Conservation (phyloP, 92 coral and sea anemone genomes). For the Meandrina meandrites region DNA sequence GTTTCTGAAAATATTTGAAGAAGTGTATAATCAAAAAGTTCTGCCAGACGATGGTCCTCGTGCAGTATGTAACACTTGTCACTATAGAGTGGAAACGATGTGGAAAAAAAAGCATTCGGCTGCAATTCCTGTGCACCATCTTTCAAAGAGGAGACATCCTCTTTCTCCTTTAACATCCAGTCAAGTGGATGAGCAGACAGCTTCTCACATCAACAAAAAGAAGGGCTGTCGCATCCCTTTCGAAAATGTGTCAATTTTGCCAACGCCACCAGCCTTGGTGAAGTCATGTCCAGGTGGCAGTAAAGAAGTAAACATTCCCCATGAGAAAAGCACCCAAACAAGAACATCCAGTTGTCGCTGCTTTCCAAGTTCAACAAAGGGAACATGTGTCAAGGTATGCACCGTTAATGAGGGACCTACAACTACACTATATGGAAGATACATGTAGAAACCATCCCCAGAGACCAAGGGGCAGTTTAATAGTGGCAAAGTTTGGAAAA, state of each 20-base stretch:
- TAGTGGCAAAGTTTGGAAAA: no score
- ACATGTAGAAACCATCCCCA: background rate
- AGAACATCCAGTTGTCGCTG: conserved; percentile 27
- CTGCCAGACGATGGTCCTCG: conserved; percentile 12
- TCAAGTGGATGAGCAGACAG: conserved; percentile 14
- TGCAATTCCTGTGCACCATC: background rate
- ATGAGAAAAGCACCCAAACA: conserved; percentile 10
- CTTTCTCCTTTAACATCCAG: conserved; percentile 26
- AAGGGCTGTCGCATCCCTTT: conserved; percentile 15
- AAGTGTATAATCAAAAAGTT: conserved; percentile 11
- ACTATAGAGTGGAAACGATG: background rate
- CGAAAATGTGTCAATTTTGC: background rate
- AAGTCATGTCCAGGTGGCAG: no score
- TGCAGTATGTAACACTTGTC: conserved; percentile 14
- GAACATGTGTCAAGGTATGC: conserved; percentile 40
- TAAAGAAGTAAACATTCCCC: background rate
- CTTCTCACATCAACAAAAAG: background rate
- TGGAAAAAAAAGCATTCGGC: background rate
- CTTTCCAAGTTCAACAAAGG: conserved; percentile 20
- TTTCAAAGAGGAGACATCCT: background rate
- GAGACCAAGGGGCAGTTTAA: background rate
- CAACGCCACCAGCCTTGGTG: background rate
- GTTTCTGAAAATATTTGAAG: background rate
- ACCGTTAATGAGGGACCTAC: background rate
- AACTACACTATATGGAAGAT: no score